phyloP scores from a whole-genome alignment of 2,797 vertebrate genomes.

The Protonibea diacanthus region DNA sequence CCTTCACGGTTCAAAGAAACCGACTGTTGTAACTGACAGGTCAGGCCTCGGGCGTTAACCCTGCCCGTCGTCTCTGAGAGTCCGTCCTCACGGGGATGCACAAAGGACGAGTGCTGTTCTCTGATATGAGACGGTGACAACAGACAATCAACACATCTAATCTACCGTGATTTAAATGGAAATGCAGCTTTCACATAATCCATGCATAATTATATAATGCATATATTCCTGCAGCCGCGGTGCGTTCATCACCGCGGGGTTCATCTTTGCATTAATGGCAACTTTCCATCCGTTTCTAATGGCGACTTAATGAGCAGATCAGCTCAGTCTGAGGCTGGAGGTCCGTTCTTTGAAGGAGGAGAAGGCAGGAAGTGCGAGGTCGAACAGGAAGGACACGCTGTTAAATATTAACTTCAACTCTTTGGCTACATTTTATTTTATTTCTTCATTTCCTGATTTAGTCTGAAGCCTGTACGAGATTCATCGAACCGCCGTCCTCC shows the following conservation, averaged over 20 bases:
- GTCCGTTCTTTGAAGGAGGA: constrained; percentile 20
- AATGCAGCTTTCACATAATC: not conserved
- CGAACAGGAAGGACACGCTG: not conserved
- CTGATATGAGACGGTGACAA: too few relatives aligned
- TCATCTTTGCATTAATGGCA: constrained; percentile 18
- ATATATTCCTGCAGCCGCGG: not conserved
- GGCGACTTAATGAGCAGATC: constrained; percentile 30
- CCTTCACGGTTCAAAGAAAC: not conserved
- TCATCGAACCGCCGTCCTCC: not conserved
- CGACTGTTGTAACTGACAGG: not conserved
- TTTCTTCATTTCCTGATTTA: not conserved
- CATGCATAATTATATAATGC: constrained; percentile 3
- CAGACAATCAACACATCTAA: constrained; percentile 15
- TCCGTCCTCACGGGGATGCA: too few relatives aligned
- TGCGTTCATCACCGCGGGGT: not conserved
- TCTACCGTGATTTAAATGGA: constrained; percentile 31
- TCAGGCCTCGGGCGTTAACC: not conserved
- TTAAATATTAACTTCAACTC: constrained; percentile 16
- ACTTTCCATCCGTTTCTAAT: not conserved
- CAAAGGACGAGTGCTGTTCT: too few relatives aligned
- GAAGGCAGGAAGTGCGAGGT: constrained; percentile 1
- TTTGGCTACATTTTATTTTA: not conserved
- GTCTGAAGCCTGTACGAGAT: not conserved
- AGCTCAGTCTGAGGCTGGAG: constrained; percentile 2
- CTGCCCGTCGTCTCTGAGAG: too few relatives aligned